Evolutionary conservation across 2,113 vertebrate species (phyloP).

Genomic region (Harpagus bidentatus): DNA sequence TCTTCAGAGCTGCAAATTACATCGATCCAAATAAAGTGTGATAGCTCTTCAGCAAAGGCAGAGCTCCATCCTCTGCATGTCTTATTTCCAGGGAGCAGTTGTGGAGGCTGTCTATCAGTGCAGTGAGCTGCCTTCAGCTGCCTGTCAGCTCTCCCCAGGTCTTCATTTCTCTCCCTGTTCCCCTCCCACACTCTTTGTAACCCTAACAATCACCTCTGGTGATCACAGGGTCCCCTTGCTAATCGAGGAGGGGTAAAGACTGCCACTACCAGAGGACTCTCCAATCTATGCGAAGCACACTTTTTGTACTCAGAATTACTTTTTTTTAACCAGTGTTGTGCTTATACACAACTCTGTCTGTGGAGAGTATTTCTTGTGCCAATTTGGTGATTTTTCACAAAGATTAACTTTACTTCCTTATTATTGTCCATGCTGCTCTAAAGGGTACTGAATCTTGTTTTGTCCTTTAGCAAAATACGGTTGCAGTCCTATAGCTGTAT

Average conservation of each 20-base stretch:
- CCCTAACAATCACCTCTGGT: neutral
- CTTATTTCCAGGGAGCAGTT: neutral
- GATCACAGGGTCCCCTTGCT: neutral
- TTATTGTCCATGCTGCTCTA: neutral
- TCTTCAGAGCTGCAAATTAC: neutral
- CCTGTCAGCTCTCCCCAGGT: neutral
- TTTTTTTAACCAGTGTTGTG: neutral
- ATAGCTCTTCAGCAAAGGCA: neutral
- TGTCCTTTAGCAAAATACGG: neutral
- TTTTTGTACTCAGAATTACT: neutral
- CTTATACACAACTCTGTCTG: neutral
- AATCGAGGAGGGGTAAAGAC: neutral
- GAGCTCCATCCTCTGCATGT: neutral
- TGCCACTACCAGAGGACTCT: neutral
- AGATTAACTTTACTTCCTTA: neutral
- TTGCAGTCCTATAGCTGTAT: neutral
- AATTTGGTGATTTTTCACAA: neutral
- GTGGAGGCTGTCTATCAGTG: neutral
- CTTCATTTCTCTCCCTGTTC: neutral
- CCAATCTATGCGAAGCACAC: neutral
- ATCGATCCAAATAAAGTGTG: neutral
- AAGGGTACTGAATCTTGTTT: neutral
- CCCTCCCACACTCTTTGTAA: neutral
- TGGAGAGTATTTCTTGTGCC: neutral
- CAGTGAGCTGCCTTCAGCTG: neutral